Evolutionary conservation across 2,113 vertebrate genomes (phyloP), one percentile per base, ranked within the genome.

Genomic region (Myiagra hebetior): DNA sequence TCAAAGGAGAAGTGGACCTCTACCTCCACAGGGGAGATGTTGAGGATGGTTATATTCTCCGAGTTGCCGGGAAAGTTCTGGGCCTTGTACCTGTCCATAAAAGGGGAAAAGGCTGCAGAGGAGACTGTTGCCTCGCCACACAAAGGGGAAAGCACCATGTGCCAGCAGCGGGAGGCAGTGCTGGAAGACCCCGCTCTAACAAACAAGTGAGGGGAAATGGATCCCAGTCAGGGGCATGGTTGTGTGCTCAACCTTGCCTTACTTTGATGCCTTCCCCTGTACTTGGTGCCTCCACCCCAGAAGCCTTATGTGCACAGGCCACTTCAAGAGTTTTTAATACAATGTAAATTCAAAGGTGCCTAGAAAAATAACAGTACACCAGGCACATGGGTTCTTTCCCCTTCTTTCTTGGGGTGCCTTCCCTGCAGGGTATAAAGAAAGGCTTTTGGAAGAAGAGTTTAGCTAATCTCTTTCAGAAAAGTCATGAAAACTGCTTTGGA

Each of bases 1-100:
- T 99, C 98, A 76, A 99, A 99, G 91, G 63, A 96, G 97, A 99
- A 99, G 23, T 75, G 80, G 31, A 98, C 96, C 46, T 99, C 98
- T 4, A 92, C 95, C 1, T 98, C 95, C 96, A 98, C 46, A 11
- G 98, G 96, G 30, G 98, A 99, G 44, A 65, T 73, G 55, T 99
- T 99, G 67, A 98, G 93, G 90, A 99, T 99, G 11, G 98, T 97
- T 59, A 99, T 68, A 10, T 67, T 98, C 93, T 99, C 98, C 1
- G 55, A 96, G 94, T 99, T 99, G 91, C 98, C 97, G 5, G 98
- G 98, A 82, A 96, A 98, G 30, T 95, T 96, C 22, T 81, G 95
- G 2, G 98, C 98, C 97, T 99, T 99, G 97, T 99, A 99, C 94
- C 99, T 99, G 94, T 17, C 81, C 74, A 75, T 33, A 60, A 20